Conservation (phyloP, 1,140 invertebrate genomes). For the Pararge aegeria region DNA sequence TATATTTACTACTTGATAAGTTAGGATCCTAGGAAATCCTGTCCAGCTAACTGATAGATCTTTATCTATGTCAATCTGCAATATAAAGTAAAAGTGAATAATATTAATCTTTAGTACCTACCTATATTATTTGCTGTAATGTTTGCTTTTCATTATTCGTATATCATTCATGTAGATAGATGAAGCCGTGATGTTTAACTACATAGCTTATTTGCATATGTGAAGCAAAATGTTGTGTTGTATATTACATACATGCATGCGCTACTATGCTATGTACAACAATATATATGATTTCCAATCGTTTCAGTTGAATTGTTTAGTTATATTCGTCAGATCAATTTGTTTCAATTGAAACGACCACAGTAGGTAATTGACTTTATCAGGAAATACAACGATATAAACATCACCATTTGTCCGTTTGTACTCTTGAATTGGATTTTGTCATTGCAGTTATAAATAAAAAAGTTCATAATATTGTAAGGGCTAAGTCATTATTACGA, state of each 20-base stretch:
- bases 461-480: background rate
- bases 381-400: conserved; percentile 23
- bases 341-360: conserved; percentile 56
- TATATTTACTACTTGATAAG: too few species aligned
- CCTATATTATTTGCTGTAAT: too few species aligned
- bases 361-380: conserved; percentile 39
- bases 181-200: background rate
- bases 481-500: too few species aligned
- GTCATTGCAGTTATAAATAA: too few species aligned
- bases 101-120: too few species aligned
- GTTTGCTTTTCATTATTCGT: too few species aligned
- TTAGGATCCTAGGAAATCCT: too few species aligned
- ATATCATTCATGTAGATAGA: background rate
- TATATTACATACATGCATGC: background rate
- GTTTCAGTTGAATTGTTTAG: conserved; percentile 12
- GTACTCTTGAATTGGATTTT: background rate
- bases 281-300: background rate
- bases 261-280: background rate
- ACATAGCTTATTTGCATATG: background rate
- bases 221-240: background rate
- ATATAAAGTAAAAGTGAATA: too few species aligned
- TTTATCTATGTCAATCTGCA: too few species aligned
- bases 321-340: conserved; percentile 39
- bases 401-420: conserved; percentile 11
- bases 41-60: too few species aligned